phyloP scores from a whole-genome alignment of 1,140 invertebrate genomes.

The Philaenus spumarius region DNA sequence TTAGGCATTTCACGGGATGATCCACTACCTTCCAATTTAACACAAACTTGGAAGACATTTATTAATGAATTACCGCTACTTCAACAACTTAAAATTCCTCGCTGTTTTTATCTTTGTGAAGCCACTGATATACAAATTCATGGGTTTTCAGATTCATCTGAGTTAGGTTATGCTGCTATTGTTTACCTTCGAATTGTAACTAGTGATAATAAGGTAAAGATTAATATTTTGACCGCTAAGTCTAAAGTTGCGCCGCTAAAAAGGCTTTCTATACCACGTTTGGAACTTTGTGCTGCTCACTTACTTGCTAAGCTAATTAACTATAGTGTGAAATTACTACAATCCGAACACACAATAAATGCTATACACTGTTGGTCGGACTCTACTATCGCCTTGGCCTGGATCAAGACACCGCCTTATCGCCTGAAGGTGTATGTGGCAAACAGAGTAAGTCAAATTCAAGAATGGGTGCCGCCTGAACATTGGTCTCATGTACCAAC shows the following conservation, averaged over 20 bases:
- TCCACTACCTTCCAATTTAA: background rate
- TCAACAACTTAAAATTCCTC: background rate
- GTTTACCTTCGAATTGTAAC: background rate
- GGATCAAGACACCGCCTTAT: constrained; percentile 13
- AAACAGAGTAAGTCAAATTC: constrained; percentile 7
- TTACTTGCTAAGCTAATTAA: constrained; percentile 5
- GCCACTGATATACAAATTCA: too few relatives aligned
- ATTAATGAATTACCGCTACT: background rate
- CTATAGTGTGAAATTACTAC: background rate
- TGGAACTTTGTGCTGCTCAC: background rate
- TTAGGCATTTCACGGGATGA: background rate
- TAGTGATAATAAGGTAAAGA: too few relatives aligned
- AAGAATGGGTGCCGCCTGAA: background rate
- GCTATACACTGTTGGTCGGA: constrained; percentile 4
- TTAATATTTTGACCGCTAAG: background rate
- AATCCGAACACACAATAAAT: background rate
- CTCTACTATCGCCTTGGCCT: constrained; percentile 15
- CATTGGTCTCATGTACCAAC: constrained; percentile 28
- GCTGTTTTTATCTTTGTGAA: background rate
- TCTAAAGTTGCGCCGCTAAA: constrained; percentile 12
- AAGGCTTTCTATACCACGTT: background rate
- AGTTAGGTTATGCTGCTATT: background rate
- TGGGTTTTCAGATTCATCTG: background rate
- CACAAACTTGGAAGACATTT: background rate
- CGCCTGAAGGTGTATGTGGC: constrained; percentile 12